phyloP scores from a whole-genome alignment of 2,113 vertebrate species.

The Parus major region DNA sequence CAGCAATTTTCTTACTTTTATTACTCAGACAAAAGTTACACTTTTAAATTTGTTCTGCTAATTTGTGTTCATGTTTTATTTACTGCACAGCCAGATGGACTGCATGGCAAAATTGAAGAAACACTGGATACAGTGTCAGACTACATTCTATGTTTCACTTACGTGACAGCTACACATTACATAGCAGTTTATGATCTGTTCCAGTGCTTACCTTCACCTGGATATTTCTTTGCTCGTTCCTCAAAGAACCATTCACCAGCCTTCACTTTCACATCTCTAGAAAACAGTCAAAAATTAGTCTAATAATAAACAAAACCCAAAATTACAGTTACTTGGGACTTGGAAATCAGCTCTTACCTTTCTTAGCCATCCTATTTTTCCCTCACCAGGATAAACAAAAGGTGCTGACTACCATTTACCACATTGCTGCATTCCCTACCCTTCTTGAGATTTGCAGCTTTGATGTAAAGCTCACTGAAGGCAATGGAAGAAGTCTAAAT shows the following conservation, averaged over 20 bases:
- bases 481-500: neutral
- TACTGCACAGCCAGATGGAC: neutral
- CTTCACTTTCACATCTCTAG: conserved; percentile 87
- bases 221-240: conserved; percentile 87
- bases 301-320: neutral
- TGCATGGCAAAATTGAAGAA: neutral
- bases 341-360: neutral
- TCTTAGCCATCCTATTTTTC: neutral
- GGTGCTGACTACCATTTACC: neutral
- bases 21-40: neutral
- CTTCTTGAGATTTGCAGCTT: neutral
- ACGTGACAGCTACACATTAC: neutral
- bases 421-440: neutral
- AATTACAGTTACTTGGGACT: neutral
- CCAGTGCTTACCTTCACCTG: conserved; percentile 77
- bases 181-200: neutral
- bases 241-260: conserved; percentile 94
- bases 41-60: neutral
- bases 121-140: neutral
- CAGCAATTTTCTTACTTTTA: neutral
- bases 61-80: neutral
- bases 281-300: conserved; percentile 31
- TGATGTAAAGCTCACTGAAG: neutral
- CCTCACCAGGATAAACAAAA: neutral
- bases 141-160: neutral